Evolutionary conservation across 2,888 invertebrate genomes (phyloP).

Genomic region (Piscicola geometra): DNA sequence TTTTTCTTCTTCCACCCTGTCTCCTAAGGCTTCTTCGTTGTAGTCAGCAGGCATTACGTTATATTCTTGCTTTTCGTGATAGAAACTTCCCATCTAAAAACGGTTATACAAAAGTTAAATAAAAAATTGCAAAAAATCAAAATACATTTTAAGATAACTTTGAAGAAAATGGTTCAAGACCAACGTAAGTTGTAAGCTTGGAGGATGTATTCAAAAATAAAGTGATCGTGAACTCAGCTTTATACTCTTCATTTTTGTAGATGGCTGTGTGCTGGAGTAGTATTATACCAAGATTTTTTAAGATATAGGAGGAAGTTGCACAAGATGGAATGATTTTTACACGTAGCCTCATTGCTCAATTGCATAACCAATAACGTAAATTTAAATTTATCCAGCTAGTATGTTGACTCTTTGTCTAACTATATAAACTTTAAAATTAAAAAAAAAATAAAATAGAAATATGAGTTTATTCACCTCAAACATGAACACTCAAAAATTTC

Average conservation of each 20-base stretch:
- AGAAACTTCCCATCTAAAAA: not conserved
- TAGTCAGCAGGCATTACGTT: not conserved
- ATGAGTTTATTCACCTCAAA: too few relatives aligned
- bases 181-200: not conserved
- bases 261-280: not conserved
- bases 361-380: too few relatives aligned
- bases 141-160: not conserved
- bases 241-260: not conserved
- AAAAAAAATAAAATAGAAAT: too few relatives aligned
- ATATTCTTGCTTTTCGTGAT: not conserved
- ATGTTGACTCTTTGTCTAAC: too few relatives aligned
- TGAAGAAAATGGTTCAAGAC: too few relatives aligned
- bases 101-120: not conserved
- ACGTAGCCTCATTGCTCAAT: too few relatives aligned
- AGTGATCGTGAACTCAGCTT: not conserved
- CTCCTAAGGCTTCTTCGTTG: not conserved
- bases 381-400: too few relatives aligned
- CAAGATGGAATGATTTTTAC: too few relatives aligned
- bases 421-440: too few relatives aligned
- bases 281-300: not conserved
- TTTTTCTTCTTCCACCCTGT: not conserved
- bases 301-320: too few relatives aligned
- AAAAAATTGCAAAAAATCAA: not conserved
- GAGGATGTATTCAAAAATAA: not conserved
- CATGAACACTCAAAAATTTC: too few relatives aligned